Evolutionary conservation across 1,140 invertebrate species (phyloP).

Genomic region (Vanessa atalanta): DNA sequence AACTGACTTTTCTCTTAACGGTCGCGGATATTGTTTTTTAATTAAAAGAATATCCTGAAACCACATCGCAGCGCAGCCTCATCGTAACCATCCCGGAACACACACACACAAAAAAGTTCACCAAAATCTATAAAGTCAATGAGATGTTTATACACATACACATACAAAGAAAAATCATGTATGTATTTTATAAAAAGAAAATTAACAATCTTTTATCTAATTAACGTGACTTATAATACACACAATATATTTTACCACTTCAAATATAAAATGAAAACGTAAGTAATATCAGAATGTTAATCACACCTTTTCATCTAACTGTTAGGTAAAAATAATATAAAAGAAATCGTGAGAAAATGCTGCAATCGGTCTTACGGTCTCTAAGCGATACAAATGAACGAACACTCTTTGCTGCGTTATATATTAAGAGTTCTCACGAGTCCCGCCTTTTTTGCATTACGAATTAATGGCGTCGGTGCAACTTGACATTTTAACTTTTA

Average conservation of each 20-base stretch:
- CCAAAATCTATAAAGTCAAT: no score
- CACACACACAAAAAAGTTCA: no score
- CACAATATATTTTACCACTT: not conserved
- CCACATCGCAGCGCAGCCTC: no score
- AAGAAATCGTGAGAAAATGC: conserved; percentile 27
- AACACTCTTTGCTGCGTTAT: conserved; percentile 47
- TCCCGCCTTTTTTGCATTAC: conserved; percentile 35
- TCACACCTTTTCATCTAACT: conserved; percentile 32
- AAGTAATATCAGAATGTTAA: conserved; percentile 31
- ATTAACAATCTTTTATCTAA: no score
- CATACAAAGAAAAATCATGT: no score
- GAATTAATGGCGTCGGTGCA: conserved; percentile 40
- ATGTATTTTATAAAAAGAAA: no score
- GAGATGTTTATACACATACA: no score
- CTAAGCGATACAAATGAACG: conserved; percentile 49
- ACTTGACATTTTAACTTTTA: conserved; percentile 27
- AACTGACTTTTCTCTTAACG: no score
- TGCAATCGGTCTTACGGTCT: conserved; percentile 16
- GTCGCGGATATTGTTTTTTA: no score
- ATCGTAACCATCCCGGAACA: no score
- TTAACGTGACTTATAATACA: not conserved
- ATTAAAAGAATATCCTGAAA: no score
- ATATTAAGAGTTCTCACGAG: conserved; percentile 41
- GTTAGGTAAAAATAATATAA: conserved; percentile 27
- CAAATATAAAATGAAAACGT: conserved; percentile 4